Base-by-base conservation (phyloP, 2,113 vertebrate species). In the Coregonus clupeaformis region DNA sequence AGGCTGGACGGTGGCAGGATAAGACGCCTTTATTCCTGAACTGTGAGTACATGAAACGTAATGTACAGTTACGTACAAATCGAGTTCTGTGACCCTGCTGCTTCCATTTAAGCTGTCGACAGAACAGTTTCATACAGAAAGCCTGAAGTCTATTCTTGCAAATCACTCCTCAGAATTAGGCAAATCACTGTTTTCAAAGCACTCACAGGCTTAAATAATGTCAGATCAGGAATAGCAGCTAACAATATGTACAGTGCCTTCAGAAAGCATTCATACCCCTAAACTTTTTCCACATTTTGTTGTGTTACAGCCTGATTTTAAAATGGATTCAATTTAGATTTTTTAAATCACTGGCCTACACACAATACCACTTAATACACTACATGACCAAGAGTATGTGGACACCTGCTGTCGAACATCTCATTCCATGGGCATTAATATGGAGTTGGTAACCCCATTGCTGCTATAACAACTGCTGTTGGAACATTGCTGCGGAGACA, bases 151-250 rank as follows among this genome's bases (percentile, higher is more conserved):
- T 68, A 52, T 25, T 64, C 29, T 69, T 68, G 64, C 52, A 60
- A 45, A 71, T 36, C 20, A 16, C 47, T 73, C 55, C 52, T 42
- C 9, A 63, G 16, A 60, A 66, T 67, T 75, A 4, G 36, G 69
- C 60, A 78, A 77, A 72, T 57, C 14, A 63, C 60, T 52, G 72
- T 66, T 64, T 85, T 72, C 63, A 74, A 47, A 75, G 62, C 60
- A 42, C 75, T 82, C 65, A 86, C 70, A 36, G 60, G 69, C 84
- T 83, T 55, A 36, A 83, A 77, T 13, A 32, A 67, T 72, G 73
- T 52, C 75, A 79, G 78, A 83, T 71, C 77, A 69, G 71, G 86
- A 90, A 82, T 25, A 85, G 55, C 64, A 79, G 45, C 80, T 80
- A 81, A 85, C 77, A 82, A 74, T 69, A 81, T 75, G 52, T 79